Evolutionary conservation across 2,797 vertebrate genomes (phyloP).

Genomic region (Balearica regulorum): DNA sequence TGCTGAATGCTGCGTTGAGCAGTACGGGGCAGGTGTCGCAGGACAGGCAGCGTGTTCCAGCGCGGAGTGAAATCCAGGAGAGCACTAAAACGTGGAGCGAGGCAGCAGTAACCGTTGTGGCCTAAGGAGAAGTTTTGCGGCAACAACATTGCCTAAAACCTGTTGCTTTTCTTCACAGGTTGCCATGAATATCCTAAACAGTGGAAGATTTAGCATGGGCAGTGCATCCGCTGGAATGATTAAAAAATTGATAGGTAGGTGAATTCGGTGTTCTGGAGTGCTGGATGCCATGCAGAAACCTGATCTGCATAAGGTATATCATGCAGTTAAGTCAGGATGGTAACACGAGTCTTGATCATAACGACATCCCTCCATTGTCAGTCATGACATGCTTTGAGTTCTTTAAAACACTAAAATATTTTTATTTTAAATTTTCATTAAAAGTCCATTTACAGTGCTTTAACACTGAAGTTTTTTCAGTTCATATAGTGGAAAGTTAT

Average conservation of each 20-base stretch:
- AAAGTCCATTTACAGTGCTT: background rate
- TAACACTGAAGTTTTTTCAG: background rate
- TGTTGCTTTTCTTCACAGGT: constrained; percentile 71
- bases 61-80: background rate
- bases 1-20: background rate
- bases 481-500: background rate
- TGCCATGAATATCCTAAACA: constrained; percentile 95
- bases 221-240: constrained; percentile 88
- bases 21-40: background rate
- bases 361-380: fast-evolving
- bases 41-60: background rate
- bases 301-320: background rate
- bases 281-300: background rate
- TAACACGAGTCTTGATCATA: background rate
- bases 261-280: background rate
- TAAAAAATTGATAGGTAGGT: constrained; percentile 91
- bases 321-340: background rate
- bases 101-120: fast-evolving
- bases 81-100: background rate
- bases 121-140: background rate
- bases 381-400: background rate
- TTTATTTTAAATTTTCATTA: background rate
- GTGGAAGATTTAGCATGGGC: constrained; percentile 95
- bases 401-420: background rate
- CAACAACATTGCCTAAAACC: background rate